Conservation (phyloP, 2,797 vertebrate species). For the Caiman crocodilus region DNA sequence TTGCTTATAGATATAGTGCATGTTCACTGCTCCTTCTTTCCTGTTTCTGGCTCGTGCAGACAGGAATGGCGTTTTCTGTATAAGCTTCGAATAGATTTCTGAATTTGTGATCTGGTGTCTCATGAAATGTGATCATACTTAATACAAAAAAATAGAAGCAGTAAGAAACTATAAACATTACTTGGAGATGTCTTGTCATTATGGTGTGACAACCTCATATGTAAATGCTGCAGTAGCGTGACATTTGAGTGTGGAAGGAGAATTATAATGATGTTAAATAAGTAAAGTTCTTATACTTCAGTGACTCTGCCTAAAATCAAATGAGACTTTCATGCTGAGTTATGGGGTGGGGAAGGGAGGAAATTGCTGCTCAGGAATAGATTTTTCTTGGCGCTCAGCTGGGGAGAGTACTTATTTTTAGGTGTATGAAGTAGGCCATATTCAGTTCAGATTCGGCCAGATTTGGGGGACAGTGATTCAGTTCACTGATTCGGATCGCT, state of each 20-base stretch:
- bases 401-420: not conserved
- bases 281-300: not conserved
- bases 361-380: not conserved
- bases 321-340: not conserved
- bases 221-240: not conserved
- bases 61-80: not conserved
- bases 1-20: not conserved
- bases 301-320: not conserved
- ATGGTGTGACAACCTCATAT: not conserved
- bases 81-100: rapidly evolving
- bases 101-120: not conserved
- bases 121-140: not conserved
- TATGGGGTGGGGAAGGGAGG: not conserved
- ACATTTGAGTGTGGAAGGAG: not conserved
- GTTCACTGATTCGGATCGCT: too few species aligned
- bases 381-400: not conserved
- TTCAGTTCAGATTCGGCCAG: too few species aligned
- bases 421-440: too few species aligned
- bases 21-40: not conserved
- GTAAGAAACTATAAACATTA: not conserved
- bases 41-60: not conserved
- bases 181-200: not conserved
- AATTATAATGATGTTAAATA: not conserved
- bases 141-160: not conserved
- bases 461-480: too few species aligned